Evolutionary conservation across 2,797 vertebrate genomes (phyloP).

Genomic region (Hoplostethus atlanticus): DNA sequence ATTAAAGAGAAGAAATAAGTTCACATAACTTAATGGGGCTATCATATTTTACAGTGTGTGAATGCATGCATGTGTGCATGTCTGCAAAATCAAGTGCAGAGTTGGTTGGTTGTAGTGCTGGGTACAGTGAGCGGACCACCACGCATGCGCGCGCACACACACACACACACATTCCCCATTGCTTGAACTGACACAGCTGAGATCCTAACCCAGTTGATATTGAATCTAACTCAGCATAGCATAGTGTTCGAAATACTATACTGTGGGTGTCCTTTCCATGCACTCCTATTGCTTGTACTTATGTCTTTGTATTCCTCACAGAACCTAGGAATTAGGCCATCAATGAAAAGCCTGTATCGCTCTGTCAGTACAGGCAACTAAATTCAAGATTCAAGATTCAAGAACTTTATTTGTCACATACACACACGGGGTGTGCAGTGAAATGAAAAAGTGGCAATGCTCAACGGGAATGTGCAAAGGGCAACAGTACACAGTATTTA

Average conservation of each 20-base stretch:
- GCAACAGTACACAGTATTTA: no score
- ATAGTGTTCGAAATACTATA: background rate
- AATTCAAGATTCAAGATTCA: no score
- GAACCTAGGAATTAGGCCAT: conserved; percentile 20
- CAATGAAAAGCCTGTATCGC: background rate
- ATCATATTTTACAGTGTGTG: no score
- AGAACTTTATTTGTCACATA: no score
- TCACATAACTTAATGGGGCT: no score
- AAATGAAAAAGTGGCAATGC: no score
- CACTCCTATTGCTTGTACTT: conserved; percentile 12
- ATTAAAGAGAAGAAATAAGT: no score
- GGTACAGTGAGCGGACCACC: background rate
- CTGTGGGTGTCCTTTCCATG: background rate
- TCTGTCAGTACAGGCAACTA: background rate
- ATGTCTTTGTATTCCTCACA: conserved; percentile 4
- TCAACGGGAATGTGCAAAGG: no score
- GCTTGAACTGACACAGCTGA: background rate
- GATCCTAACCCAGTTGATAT: background rate
- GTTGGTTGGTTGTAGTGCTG: background rate
- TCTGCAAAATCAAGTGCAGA: background rate
- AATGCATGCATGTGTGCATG: background rate
- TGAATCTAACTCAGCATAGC: background rate
- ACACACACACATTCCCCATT: background rate
- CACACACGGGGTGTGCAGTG: no score
- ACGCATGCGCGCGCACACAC: no score